Conservation (phyloP, 35 echinoderm and acorn worm species). For the Lytechinus pictus region DNA sequence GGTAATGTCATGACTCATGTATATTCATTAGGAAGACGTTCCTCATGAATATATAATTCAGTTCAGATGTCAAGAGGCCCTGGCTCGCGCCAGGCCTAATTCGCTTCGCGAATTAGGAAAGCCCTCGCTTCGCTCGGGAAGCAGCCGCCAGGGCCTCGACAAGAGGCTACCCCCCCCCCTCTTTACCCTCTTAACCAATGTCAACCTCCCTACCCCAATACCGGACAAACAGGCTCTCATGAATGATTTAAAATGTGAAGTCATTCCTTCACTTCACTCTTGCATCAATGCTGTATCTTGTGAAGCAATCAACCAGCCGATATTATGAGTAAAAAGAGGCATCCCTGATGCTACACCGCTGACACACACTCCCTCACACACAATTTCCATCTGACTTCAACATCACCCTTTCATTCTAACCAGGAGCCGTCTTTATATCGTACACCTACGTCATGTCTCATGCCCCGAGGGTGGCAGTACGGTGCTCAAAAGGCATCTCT, state of each 20-base stretch:
- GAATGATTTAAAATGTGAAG: neutral
- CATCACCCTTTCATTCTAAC: neutral
- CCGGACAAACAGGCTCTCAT: neutral
- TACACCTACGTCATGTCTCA: neutral
- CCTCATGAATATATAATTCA: too few species aligned
- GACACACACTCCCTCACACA: conserved; percentile 16
- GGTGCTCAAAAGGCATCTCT: neutral
- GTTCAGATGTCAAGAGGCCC: too few species aligned
- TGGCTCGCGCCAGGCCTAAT: too few species aligned
- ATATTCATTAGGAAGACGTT: too few species aligned
- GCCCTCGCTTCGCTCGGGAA: too few species aligned
- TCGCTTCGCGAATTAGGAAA: too few species aligned
- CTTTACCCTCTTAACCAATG: neutral
- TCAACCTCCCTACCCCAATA: neutral
- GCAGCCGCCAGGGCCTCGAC: too few species aligned
- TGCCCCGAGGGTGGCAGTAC: neutral
- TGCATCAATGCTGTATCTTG: neutral
- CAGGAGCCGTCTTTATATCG: neutral
- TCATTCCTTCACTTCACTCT: conserved; percentile 19
- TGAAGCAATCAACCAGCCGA: neutral
- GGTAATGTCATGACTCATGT: too few species aligned
- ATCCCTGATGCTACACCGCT: neutral
- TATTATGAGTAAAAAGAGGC: neutral
- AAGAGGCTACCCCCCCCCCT: neutral
- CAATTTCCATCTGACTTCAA: neutral